Base-by-base conservation (phyloP, 2,113 vertebrate species). In the Antidorcas marsupialis region DNA sequence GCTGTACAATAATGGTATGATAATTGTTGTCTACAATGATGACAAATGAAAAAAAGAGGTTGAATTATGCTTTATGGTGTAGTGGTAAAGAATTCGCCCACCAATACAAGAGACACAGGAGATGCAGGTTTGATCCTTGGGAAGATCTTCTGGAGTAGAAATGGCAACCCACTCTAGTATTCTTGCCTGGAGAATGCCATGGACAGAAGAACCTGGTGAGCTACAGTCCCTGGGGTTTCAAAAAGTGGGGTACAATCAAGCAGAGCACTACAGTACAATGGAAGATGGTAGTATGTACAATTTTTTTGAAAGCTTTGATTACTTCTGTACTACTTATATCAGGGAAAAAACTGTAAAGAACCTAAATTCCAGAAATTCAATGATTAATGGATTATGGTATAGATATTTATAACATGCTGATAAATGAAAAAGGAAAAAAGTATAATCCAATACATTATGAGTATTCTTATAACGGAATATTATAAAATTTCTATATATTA, bases 311-410 rank as follows among this genome's bases (percentile, higher is more conserved):
- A 92, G 23, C 17, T 78, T 78, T 60, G 52, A 87, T 91, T 45
- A 86, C 86, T 81, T 87, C 62, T 95, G 30, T 83, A 83, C 33
- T 91, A 67, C 19, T 89, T 82, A 95, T 19, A 89, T 12, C 84
- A 96, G 23, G 25, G 21, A 81, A 93, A 91, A 82, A 62, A 87
- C 7, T 82, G 76, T 84, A 92, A 91, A 60, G 86, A 96, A 95
- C 36, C 43, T 86, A 89, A 97, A 94, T 83, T 47, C 39, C 57
- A 97, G 67, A 97, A 90, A 86, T 52, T 55, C 43, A 92, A 8
- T 91, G 55, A 62, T 79, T 47, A 91, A 93, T 74, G 67, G 90
- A 91, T 76, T 67, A 88, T 52, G 67, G 19, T 59, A 52, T 12
- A 74, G 23, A 90, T 64, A 55, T 30, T 92, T 60, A 94, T 9